These are phyloP conservation scores for Subacronicta megacephala DNA, from an alignment of 2,888 invertebrate genomes.

Conservation along the genomic window DNA sequence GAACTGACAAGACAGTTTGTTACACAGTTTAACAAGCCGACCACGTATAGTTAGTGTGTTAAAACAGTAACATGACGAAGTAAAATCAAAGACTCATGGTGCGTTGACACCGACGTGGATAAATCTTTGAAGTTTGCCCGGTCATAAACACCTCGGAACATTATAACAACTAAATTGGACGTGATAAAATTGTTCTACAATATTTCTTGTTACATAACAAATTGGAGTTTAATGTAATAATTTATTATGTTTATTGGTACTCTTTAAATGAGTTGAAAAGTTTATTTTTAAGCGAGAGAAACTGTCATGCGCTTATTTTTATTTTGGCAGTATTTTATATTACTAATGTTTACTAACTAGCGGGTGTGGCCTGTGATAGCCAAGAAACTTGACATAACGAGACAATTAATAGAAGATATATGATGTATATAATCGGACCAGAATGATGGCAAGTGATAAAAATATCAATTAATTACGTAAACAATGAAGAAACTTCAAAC, in stretches of 20 bases:
- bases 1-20: constrained; percentile 53
- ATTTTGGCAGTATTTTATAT: constrained; percentile 44
- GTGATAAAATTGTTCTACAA: constrained; percentile 34
- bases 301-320: constrained; percentile 39
- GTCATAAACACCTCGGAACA: constrained; percentile 44
- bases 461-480: constrained; percentile 26
- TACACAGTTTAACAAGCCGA: constrained; percentile 32
- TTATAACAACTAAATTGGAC: constrained; percentile 53
- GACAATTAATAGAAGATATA: constrained; percentile 10
- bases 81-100: constrained; percentile 29
- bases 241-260: constrained; percentile 52
- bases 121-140: constrained; percentile 43
- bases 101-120: constrained; percentile 37
- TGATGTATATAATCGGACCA: constrained; percentile 14
- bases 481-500: constrained; percentile 1
- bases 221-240: constrained; percentile 47
- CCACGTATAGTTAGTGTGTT: constrained; percentile 18
- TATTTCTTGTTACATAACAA: constrained; percentile 51
- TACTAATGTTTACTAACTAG: constrained; percentile 42
- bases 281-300: constrained; percentile 42
- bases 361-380: constrained; percentile 15
- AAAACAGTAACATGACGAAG: constrained; percentile 19
- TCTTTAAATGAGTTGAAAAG: constrained; percentile 45
- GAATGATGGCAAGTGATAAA: constrained; percentile 23
- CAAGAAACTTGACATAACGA: constrained; percentile 32